Evolutionary conservation across 2,888 invertebrate genomes (phyloP), one percentile per base, ranked within the genome.

Genomic region (Ochropleura plecta): DNA sequence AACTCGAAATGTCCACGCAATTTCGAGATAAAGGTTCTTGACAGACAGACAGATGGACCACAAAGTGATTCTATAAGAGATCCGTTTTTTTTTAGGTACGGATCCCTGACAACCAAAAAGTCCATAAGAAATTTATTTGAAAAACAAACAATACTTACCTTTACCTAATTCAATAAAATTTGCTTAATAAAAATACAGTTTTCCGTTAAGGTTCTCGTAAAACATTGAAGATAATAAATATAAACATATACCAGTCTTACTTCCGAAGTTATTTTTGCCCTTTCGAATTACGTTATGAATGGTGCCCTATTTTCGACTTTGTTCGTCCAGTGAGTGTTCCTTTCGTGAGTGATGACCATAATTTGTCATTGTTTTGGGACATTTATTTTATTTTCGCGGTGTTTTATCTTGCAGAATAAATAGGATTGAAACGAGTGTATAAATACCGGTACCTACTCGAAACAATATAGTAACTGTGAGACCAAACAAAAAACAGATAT

Each of bases 351-450:
- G 83, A 83, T 79, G 69, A 70, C 69, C 66, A 67, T 73, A 57
- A 83, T 81, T 81, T 81, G 48, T 81, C 79, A 78, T 66, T 62
- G 65, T 78, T 80, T 77, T 30, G 30, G 83, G 67, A 55, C 51
- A 78, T 82, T 77, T 64, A 82, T 70, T 71, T 78, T 55, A 71
- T 82, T 82, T 67, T 64, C 20, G 66, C 57, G 12, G 71, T 68
- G 10, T 71, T 82, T 80, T 67, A 64, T 78, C 63, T 78, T 20
- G 14, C 30, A 10, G 3, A 57, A 63, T 82, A 53, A 63, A 82
- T 70, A 44, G 42, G n/a, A 63, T 55, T 57, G 6, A 12, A 51
- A 18, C 7, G 51, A 9, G 12, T 40, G 30, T 55, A 18, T 53
- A 55, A 49, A 53, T 40, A 40, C 42, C 3, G 12, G 44, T 44